Base-by-base conservation (phyloP, 2,888 invertebrate genomes). In the Rhopalosiphum nymphaeae region DNA sequence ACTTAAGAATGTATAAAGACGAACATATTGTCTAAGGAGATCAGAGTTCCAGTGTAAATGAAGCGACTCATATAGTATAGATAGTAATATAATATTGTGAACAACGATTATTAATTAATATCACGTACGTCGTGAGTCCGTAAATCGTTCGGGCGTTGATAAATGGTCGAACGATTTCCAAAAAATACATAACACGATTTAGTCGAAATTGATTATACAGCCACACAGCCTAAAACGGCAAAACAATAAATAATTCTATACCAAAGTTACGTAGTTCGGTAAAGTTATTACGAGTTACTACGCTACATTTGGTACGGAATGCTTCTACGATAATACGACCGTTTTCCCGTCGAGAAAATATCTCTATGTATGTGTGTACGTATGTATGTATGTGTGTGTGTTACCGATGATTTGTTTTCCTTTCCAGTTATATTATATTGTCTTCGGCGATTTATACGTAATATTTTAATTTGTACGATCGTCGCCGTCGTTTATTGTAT, bases 281-380 rank as follows among this genome's bases (percentile, higher is more conserved):
- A 53, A 87, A 87, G 87, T 87, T 87, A 87, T 87, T 87, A 49
- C 87, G 49, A 87, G 49, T 87, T 36, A 87, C 87, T 87, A 53
- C 53, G 87, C 16, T 87, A 87, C 87, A 87, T 87, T 87, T 87
- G 49, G 49, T 87, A 53, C 87, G n/a, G 49, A 87, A 87, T 36
- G 87, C 87, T 87, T 87, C 87, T 87, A 87, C 53, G 53, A 53
- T 87, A 87, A 87, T 87, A 87, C 87, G n/a, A 49, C 25, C 87
- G 87, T 87, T 10, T n/a, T 13, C 53, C 46, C 49, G n/a, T 53
- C 87, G n/a, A 11, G 36, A 87, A 87, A 49, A 87, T 87, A 44
- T 78, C 36, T 13, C n/a, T 42, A 21, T 25, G 21, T 21, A 21
- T 2, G 78, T 21, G 78, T 36, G n/a, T n/a, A 4, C 10, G 57